Percentiles rank a stretch among this genome's conserved stretches.
These are phyloP conservation scores for Eucriotettix oculatus DNA, from an alignment of 2,888 invertebrate species.

Conservation along the genomic window DNA sequence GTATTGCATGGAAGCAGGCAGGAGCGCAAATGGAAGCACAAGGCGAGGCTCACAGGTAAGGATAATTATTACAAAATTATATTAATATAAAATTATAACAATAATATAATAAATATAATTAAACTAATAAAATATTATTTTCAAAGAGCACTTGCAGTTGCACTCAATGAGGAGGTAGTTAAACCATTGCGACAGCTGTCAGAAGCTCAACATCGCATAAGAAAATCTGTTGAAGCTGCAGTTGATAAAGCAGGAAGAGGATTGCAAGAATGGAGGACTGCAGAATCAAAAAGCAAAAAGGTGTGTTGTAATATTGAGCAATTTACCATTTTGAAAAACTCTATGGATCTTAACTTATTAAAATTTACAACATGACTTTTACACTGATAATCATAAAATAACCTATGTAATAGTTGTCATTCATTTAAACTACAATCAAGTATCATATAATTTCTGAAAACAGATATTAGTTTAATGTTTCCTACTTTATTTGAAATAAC, in stretches of 20 bases:
- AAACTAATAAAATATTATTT: background rate
- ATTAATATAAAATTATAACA: background rate
- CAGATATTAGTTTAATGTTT: no score
- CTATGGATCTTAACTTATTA: no score
- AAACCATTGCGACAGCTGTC: conserved; percentile 60
- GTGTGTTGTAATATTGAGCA: conserved; percentile 22
- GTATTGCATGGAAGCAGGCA: conserved; percentile 82
- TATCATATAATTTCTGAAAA: no score
- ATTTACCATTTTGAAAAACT: no score
- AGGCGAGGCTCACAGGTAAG: conserved; percentile 71
- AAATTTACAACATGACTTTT: no score
- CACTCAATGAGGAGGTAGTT: conserved; percentile 72
- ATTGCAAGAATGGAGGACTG: conserved; percentile 68
- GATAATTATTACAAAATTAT: background rate
- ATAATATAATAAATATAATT: background rate
- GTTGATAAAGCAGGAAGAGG: conserved; percentile 75
- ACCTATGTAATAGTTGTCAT: no score
- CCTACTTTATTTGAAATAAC: no score
- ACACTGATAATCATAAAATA: no score
- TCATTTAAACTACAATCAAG: no score
- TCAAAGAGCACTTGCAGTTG: conserved; percentile 53
- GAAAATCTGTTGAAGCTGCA: conserved; percentile 37
- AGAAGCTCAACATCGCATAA: conserved; percentile 36
- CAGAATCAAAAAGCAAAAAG: conserved; percentile 80
- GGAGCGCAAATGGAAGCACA: conserved; percentile 85